phyloP scores from a whole-genome alignment of 2,113 vertebrate genomes.

The Cololabis saira region DNA sequence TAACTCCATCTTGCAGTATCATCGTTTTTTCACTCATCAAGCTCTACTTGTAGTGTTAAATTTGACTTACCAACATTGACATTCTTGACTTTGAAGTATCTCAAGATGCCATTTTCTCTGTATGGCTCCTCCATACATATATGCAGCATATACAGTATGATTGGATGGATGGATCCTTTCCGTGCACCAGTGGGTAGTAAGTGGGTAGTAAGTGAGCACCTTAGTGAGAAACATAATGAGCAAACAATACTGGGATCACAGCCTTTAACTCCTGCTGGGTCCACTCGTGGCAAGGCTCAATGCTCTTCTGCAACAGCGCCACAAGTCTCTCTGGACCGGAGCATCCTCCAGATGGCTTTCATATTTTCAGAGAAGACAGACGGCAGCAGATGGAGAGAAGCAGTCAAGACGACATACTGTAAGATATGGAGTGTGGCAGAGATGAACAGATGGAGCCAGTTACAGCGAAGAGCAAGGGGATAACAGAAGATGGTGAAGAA shows the following conservation, averaged over 20 bases:
- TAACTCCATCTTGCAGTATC: no score
- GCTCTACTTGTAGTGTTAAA: no score
- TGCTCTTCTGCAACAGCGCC: slow-evolving; percentile 26
- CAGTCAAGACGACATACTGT: slow-evolving; percentile 40
- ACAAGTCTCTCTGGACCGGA: slow-evolving; percentile 43
- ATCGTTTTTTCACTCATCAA: no score
- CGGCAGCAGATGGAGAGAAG: slow-evolving; percentile 51
- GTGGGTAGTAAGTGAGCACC: slow-evolving; percentile 2
- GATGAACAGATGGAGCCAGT: slow-evolving; percentile 52
- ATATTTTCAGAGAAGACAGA: slow-evolving; percentile 61
- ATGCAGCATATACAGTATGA: no score
- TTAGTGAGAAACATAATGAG: slow-evolving; percentile 19
- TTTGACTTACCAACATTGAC: no score
- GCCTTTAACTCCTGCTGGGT: slow-evolving; percentile 24
- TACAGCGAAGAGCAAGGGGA: slow-evolving; percentile 23
- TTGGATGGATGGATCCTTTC: no score
- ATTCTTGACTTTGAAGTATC: no score
- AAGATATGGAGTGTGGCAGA: slow-evolving; percentile 42
- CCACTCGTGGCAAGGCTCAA: slow-evolving; percentile 13
- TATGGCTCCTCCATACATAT: no score
- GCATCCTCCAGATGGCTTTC: slow-evolving; percentile 66
- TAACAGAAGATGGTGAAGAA: slow-evolving; percentile 22
- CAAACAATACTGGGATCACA: slow-evolving; percentile 45
- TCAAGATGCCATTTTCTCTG: no score
- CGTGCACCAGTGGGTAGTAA: no score